Conservation (phyloP, 2,797 vertebrate species). For the Enteromius paludinosus region DNA sequence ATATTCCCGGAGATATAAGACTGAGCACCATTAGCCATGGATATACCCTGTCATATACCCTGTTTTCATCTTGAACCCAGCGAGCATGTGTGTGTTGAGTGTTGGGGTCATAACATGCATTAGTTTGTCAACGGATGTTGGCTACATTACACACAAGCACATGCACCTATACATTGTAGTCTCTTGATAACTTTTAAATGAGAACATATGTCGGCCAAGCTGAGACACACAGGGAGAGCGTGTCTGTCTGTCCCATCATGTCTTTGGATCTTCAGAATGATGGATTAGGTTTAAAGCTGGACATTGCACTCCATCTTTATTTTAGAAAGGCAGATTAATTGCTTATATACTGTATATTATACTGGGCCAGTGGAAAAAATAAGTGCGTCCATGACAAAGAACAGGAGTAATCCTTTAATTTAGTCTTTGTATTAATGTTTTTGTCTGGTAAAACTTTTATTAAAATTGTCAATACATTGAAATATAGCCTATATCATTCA, state of each 20-base stretch:
- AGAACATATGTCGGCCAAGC: slow-evolving; percentile 6
- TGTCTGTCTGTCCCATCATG: slow-evolving; percentile 28
- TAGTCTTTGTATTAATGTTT: background rate
- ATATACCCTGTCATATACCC: background rate
- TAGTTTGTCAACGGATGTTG: slow-evolving; percentile 15
- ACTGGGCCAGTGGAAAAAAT: background rate
- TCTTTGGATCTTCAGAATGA: slow-evolving; percentile 27
- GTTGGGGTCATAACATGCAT: slow-evolving; percentile 3
- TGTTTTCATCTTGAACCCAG: slow-evolving; percentile 18
- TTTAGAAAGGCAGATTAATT: slow-evolving; percentile 2
- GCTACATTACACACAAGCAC: slow-evolving; percentile 24
- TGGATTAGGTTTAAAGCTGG: slow-evolving; percentile 28
- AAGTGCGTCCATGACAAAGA: background rate
- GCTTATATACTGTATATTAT: background rate
- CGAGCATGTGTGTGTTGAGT: background rate
- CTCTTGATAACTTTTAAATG: background rate
- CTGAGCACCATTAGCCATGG: slow-evolving; percentile 4
- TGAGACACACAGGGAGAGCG: background rate
- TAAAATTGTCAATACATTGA: background rate
- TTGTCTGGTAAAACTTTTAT: background rate
- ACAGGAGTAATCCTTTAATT: background rate
- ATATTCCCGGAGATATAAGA: background rate
- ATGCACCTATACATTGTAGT: slow-evolving; percentile 7
- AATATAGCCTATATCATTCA: too few relatives aligned
- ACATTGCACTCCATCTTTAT: background rate